Evolutionary conservation across 2,888 invertebrate species (phyloP).

Genomic region (Hipparchia semele): DNA sequence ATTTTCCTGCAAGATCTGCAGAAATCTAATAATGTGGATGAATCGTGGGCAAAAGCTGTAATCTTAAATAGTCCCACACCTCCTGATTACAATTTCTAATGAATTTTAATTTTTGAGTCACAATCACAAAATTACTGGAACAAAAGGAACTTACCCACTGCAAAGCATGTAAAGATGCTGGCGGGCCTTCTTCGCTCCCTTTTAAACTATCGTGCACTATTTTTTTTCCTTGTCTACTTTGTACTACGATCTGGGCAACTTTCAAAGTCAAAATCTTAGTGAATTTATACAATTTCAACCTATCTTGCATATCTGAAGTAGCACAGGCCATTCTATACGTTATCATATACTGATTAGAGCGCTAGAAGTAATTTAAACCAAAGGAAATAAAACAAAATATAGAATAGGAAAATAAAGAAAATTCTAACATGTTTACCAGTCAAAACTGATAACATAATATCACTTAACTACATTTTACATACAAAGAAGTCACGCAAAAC

Average conservation of each 20-base stretch:
- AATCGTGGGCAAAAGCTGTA: no score
- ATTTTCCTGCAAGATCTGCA: no score
- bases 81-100: no score
- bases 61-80: no score
- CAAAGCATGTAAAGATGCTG: conserved; percentile 55
- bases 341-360: conserved; percentile 24
- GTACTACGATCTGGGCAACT: conserved; percentile 95
- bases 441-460: conserved; percentile 1
- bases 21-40: no score
- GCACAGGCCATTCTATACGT: conserved; percentile 59
- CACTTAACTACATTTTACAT: conserved; percentile 9
- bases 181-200: conserved; percentile 54
- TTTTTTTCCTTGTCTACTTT: conserved; percentile 94
- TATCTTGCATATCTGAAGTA: conserved; percentile 61
- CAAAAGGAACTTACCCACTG: conserved; percentile 63
- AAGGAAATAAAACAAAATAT: neutral
- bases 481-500: neutral
- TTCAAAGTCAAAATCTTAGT: conserved; percentile 94
- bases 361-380: neutral
- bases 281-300: conserved; percentile 91
- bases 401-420: neutral
- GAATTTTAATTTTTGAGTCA: neutral
- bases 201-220: conserved; percentile 73
- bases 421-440: conserved; percentile 3
- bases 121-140: conserved; percentile 2